Evolutionary conservation across 2,113 vertebrate species (phyloP).

Genomic region (Marcusenius ussheri): DNA sequence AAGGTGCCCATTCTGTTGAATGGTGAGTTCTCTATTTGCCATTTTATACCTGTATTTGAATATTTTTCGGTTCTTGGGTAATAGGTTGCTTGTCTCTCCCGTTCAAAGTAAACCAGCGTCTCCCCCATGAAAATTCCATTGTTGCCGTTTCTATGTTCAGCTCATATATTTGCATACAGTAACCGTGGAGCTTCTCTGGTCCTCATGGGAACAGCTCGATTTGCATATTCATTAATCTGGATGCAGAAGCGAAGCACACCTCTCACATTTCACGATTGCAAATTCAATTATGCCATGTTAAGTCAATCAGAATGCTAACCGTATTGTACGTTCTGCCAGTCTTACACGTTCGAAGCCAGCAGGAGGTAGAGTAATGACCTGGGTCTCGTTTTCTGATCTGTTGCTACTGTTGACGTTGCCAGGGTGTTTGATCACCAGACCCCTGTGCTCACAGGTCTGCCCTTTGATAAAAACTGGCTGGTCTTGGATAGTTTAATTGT

Average conservation of each 20-base stretch:
- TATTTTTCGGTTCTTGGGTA: background rate
- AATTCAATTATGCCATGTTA: background rate
- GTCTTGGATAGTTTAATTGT: background rate
- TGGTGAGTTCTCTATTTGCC: background rate
- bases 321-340: background rate
- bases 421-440: background rate
- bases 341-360: background rate
- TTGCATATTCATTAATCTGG: background rate
- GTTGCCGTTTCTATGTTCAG: background rate
- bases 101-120: background rate
- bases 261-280: background rate
- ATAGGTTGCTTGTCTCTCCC: background rate
- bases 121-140: background rate
- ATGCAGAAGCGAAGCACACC: background rate
- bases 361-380: background rate
- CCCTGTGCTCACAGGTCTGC: background rate
- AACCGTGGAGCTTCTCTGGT: background rate
- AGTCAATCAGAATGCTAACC: slow-evolving; percentile 1
- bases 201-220: background rate
- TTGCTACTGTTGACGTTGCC: background rate
- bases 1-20: background rate
- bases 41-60: background rate
- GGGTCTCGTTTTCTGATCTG: background rate
- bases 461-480: background rate
- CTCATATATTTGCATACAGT: background rate